Evolutionary conservation across 2,113 vertebrate species (phyloP).

Genomic region (Pituophis catenifer): DNA sequence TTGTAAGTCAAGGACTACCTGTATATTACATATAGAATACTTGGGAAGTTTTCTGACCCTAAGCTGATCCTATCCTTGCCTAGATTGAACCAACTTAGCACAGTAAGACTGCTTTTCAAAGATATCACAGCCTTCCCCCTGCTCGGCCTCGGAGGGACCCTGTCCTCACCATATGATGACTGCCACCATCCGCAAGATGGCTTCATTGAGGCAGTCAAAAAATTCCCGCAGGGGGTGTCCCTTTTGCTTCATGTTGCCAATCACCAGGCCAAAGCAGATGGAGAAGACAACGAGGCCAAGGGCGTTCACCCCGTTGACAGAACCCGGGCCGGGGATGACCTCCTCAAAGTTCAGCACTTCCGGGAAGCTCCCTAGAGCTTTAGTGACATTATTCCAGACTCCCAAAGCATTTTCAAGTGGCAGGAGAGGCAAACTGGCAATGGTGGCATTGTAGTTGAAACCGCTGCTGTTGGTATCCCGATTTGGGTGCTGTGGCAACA

Average conservation of each 20-base stretch:
- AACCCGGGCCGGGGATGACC: conserved; percentile 81
- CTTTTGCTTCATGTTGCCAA: conserved; percentile 94
- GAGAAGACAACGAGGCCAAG: conserved; percentile 95
- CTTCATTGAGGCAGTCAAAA: conserved; percentile 94
- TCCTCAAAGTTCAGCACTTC: conserved; percentile 85
- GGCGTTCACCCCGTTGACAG: conserved; percentile 88
- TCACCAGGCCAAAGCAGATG: conserved; percentile 91
- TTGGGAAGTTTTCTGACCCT: background rate
- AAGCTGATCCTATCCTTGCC: background rate
- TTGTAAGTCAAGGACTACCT: no score
- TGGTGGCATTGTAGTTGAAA: conserved; percentile 56
- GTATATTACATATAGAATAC: background rate
- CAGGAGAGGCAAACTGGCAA: background rate
- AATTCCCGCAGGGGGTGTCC: conserved; percentile 89
- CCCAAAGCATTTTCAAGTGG: conserved; percentile 64
- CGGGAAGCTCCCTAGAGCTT: conserved; percentile 71
- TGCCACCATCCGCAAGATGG: conserved; percentile 94
- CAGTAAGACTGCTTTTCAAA: background rate
- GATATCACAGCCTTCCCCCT: background rate
- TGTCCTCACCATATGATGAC: conserved; percentile 93
- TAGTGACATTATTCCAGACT: conserved; percentile 75
- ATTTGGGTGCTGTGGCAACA: background rate
- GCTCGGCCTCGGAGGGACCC: conserved; percentile 17
- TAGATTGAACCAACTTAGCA: background rate
- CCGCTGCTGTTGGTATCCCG: conserved; percentile 48